These are phyloP conservation scores for Palythoa heliodiscus DNA, from an alignment of 92 coral and sea anemone genomes.

Conservation along the genomic window DNA sequence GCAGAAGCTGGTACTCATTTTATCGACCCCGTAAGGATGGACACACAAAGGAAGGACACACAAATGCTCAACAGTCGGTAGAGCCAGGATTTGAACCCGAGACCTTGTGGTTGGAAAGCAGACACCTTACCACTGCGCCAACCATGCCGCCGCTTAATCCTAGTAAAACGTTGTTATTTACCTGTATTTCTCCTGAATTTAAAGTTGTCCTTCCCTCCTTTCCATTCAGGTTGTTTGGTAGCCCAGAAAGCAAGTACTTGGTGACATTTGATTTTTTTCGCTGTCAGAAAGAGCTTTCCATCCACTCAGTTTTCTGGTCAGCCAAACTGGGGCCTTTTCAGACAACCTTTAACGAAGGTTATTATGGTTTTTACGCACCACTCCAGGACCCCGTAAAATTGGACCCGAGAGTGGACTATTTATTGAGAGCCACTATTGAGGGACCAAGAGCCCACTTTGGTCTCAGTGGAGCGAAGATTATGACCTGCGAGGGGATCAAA, in stretches of 20 bases:
- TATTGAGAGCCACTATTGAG: constrained; percentile 41
- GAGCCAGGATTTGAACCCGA: too few relatives aligned
- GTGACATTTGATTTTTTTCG: constrained; percentile 37
- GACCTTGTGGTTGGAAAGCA: too few relatives aligned
- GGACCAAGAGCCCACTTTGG: constrained; percentile 38
- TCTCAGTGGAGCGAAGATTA: constrained; percentile 23
- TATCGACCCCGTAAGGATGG: too few relatives aligned
- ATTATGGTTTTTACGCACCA: constrained; percentile 30
- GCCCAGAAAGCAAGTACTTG: constrained; percentile 18
- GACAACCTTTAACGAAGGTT: constrained; percentile 16
- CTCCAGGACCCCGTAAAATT: constrained; percentile 32
- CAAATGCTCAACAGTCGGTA: too few relatives aligned
- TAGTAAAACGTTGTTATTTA: too few relatives aligned
- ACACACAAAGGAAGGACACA: too few relatives aligned
- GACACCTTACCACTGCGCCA: too few relatives aligned
- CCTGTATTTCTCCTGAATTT: too few relatives aligned
- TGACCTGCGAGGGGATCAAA: constrained; percentile 28
- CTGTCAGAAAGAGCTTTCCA: constrained; percentile 40
- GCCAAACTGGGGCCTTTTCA: constrained; percentile 25
- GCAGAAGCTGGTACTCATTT: too few relatives aligned
- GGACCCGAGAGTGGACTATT: constrained; percentile 38
- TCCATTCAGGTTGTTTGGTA: constrained; percentile 28
- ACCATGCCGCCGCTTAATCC: too few relatives aligned
- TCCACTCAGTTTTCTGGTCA: constrained; percentile 41
- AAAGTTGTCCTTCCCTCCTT: background rate